Evolutionary conservation across 2,113 vertebrate species (phyloP).

Genomic region (Myiagra hebetior): DNA sequence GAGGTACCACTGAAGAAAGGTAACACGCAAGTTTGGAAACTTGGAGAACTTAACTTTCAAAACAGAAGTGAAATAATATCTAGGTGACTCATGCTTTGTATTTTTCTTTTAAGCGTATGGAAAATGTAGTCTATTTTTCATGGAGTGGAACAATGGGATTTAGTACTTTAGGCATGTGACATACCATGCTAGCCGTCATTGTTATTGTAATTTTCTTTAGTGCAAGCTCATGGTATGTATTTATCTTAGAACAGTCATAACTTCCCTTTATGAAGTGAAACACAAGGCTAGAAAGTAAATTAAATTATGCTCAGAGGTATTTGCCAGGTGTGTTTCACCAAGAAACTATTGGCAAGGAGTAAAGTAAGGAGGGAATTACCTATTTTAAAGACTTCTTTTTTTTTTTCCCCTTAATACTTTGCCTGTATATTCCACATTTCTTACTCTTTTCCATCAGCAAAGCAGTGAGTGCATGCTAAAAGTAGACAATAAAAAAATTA

Average conservation of each 20-base stretch:
- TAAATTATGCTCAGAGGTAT: not conserved
- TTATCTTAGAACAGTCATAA: not conserved
- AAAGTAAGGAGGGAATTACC: not conserved
- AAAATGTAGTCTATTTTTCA: not conserved
- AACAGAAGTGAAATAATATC: not conserved
- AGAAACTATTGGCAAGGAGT: not conserved
- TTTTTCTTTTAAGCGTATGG: not conserved
- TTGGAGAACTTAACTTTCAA: not conserved
- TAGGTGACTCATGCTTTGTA: not conserved
- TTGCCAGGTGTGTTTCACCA: not conserved
- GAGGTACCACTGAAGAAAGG: not conserved
- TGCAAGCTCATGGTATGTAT: not conserved
- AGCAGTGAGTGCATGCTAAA: not conserved
- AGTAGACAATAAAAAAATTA: not conserved
- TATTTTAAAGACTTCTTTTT: not conserved
- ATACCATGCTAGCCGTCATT: not conserved
- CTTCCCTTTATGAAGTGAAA: not conserved
- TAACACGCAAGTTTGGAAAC: not conserved
- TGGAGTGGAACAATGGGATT: not conserved
- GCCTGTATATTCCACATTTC: not conserved
- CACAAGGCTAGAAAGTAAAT: not conserved
- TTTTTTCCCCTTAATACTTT: not conserved
- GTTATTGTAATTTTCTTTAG: not conserved
- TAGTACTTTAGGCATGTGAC: not conserved
- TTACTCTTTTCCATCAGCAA: not conserved